Base-by-base conservation (phyloP, 2,888 invertebrate species). In the Elaeidobius kamerunicus region DNA sequence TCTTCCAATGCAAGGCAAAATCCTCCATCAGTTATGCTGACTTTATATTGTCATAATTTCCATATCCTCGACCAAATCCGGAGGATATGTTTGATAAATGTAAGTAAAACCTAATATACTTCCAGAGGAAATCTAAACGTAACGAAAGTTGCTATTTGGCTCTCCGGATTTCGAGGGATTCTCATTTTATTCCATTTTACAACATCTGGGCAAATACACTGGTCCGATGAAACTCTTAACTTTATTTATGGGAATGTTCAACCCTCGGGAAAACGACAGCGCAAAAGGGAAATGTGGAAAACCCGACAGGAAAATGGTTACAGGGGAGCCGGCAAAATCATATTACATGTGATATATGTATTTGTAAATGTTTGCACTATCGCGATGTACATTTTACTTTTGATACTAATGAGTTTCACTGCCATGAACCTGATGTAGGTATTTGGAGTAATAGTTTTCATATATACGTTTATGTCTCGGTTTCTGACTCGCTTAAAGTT, bases 161-260 rank as follows among this genome's bases (percentile, higher is more conserved):
- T 30, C n/a, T 20, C 43, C 32, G 12, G 19, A 42, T 30, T 18
- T 12, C 12, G 18, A 30, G 9, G 43, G 39, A 47, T 39, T 47
- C 39, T 42, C 49, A 42, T 49, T 49, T 49, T 14, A 18, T 36
- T 16, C 46, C 38, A 39, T 52, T 52, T 52, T 30, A 39, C 32
- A 45, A 45, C 52, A 52, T 52, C 44, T 48, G 48, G 44, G 20
- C 45, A 40, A 45, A 52, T 52, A 52, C 23, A 40, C 36, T 36
- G 50, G 30, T 23, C 23, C 44, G 23, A 52, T 27, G 52, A 34
- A 41, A 40, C 39, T 34, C 46, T 41, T 28, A 41, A 47, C 46
- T 41, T 47, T 52, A 52, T 47, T 52, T 52, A 52, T 52, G 52
- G 47, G 46, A 46, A 35, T 46, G 36, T 51, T 43, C 44, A 51